These are phyloP conservation scores for Alcedo quadribrachys DNA, from an alignment of 2,797 vertebrate species.

Conservation along the genomic window DNA sequence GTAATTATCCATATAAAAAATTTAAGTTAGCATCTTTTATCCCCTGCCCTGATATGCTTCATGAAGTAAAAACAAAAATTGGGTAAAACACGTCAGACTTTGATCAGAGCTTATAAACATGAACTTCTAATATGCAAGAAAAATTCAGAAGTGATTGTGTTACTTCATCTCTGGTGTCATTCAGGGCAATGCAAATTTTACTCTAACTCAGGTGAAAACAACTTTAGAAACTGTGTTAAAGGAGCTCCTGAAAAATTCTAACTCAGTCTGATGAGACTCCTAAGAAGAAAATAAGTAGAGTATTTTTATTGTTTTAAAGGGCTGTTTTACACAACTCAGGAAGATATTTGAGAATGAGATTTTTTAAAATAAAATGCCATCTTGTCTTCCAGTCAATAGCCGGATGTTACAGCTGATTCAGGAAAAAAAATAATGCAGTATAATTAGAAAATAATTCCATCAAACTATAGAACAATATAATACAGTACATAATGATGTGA, in stretches of 20 bases:
- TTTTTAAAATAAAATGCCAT: not conserved
- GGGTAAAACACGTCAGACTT: not conserved
- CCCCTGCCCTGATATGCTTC: not conserved
- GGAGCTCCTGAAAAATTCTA: not conserved
- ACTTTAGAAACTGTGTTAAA: not conserved
- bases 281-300: not conserved
- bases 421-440: not conserved
- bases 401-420: not conserved
- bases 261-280: not conserved
- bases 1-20: constrained; percentile 7
- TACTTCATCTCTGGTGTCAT: not conserved
- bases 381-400: not conserved
- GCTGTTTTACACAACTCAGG: not conserved
- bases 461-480: not conserved
- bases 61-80: not conserved
- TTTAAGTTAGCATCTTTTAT: constrained; percentile 14
- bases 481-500: not conserved
- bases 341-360: not conserved
- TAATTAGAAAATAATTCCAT: not conserved
- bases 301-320: not conserved
- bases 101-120: constrained; percentile 1
- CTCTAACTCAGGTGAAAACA: not conserved
- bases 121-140: not conserved
- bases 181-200: constrained; percentile 8
- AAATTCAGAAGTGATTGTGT: not conserved